Conservation (phyloP, 2,888 invertebrate species). For the Copidosoma aretas region DNA sequence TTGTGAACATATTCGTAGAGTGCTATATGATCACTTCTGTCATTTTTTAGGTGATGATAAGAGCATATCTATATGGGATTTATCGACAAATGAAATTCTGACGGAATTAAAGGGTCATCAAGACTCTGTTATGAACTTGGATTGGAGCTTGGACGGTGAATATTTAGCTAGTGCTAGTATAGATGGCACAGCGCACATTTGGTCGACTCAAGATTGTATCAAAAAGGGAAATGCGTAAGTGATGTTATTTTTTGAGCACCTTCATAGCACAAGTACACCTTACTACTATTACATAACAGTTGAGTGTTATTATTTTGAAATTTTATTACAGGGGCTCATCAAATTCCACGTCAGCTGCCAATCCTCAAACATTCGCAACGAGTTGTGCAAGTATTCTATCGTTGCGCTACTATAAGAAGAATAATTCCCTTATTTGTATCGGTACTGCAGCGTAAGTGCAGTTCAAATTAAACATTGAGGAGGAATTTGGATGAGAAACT, state of each 20-base stretch:
- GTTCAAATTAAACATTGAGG: conserved; percentile 12
- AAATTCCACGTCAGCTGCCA: conserved; percentile 46
- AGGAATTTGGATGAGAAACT: conserved; percentile 35
- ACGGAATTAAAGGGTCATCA: conserved; percentile 59
- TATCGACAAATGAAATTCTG: conserved; percentile 55
- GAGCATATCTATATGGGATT: conserved; percentile 58
- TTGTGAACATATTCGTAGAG: neutral
- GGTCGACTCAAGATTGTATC: conserved; percentile 56
- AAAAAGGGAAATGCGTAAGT: conserved; percentile 53
- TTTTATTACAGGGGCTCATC: conserved; percentile 40
- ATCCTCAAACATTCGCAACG: conserved; percentile 55
- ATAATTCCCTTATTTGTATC: conserved; percentile 58
- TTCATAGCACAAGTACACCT: conserved; percentile 17
- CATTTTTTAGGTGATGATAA: conserved; percentile 55
- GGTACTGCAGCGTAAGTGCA: conserved; percentile 50
- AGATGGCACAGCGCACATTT: conserved; percentile 57
- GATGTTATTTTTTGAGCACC: neutral
- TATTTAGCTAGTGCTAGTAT: conserved; percentile 59
- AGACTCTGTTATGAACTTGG: conserved; percentile 59
- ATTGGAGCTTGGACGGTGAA: conserved; percentile 61
- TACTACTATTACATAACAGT: neutral
- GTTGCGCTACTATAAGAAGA: conserved; percentile 57
- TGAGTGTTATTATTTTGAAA: neutral
- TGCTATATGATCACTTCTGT: conserved; percentile 1
- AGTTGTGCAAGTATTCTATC: conserved; percentile 60